Conservation (phyloP, 2,888 invertebrate species). For the Ennomos quercinarius region DNA sequence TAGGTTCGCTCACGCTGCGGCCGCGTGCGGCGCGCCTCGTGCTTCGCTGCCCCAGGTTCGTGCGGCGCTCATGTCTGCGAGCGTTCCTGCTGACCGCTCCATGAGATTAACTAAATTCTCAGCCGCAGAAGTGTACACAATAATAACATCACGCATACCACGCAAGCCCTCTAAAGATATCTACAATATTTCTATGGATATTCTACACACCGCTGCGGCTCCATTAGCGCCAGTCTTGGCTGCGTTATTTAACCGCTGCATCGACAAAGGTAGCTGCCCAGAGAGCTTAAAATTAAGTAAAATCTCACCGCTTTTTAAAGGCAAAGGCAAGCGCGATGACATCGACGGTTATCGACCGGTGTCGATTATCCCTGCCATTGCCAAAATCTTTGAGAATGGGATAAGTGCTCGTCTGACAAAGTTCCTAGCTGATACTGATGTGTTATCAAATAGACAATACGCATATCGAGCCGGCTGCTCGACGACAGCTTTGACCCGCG, state of each 20-base stretch:
- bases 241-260: no score
- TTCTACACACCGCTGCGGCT: no score
- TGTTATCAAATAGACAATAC: neutral
- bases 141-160: constrained; percentile 6
- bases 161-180: constrained; percentile 4
- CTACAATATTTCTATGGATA: no score
- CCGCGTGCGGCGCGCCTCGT: no score
- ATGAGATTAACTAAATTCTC: neutral
- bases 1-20: no score
- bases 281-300: neutral
- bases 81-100: neutral
- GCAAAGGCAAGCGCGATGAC: no score
- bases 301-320: neutral
- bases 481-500: no score
- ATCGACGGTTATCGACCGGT: neutral
- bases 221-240: no score
- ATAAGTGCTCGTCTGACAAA: no score
- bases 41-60: neutral
- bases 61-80: neutral
- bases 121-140: neutral
- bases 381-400: neutral
- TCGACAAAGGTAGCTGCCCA: neutral
- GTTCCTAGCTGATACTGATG: no score
- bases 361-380: neutral
- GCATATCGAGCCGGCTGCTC: no score